Percentiles rank a stretch among this genome's conserved stretches.
These are phyloP conservation scores for Umimayanthus kanabou DNA, from an alignment of 92 coral and sea anemone species.

Conservation along the genomic window DNA sequence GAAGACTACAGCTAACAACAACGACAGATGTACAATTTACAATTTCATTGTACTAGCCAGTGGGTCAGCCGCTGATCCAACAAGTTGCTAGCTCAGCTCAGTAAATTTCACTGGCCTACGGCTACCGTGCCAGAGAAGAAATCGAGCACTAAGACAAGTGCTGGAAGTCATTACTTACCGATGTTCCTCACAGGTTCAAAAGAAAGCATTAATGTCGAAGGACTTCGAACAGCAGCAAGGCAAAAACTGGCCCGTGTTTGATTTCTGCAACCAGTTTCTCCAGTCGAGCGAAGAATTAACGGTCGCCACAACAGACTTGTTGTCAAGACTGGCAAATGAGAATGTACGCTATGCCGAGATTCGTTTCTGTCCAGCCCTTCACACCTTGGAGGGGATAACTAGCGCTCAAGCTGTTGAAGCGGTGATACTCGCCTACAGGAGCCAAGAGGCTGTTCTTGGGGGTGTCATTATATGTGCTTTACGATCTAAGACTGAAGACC, in stretches of 20 bases:
- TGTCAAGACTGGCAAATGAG: conserved; percentile 20
- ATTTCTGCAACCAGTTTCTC: conserved; percentile 40
- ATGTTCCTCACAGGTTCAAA: background rate
- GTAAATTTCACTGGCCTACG: no score
- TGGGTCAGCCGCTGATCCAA: no score
- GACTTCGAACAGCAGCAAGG: conserved; percentile 30
- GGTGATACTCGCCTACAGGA: conserved; percentile 9
- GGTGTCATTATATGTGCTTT: conserved; percentile 34
- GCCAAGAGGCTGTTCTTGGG: conserved; percentile 15
- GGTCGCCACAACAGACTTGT: conserved; percentile 26
- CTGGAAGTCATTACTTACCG: no score
- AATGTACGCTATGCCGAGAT: conserved; percentile 43
- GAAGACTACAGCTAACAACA: no score
- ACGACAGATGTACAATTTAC: no score
- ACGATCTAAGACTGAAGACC: conserved; percentile 29
- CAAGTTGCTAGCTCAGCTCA: no score
- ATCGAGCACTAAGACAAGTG: background rate
- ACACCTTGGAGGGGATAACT: conserved; percentile 3
- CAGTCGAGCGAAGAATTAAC: conserved; percentile 36
- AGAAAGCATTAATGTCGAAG: conserved; percentile 7
- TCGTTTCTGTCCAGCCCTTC: conserved; percentile 31
- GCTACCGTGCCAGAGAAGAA: background rate
- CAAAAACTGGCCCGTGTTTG: conserved; percentile 43
- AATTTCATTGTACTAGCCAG: no score
- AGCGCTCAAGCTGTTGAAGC: conserved; percentile 19